Base-by-base conservation (phyloP, 2,797 vertebrate genomes). In the Artibeus lituratus region DNA sequence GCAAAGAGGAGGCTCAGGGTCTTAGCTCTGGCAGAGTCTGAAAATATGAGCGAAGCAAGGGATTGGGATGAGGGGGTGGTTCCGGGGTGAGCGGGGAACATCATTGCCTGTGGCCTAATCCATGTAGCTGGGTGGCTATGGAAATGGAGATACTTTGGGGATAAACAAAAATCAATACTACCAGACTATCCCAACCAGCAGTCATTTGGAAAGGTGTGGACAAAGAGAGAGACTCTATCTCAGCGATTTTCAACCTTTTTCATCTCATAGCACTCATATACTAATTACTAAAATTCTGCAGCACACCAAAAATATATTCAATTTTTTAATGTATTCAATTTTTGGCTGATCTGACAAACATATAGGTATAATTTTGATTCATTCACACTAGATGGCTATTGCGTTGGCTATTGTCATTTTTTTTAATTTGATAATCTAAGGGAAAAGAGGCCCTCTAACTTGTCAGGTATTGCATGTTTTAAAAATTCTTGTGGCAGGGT, bases 81-180 rank as follows among this genome's bases (percentile, higher is more conserved):
- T 69, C 4, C 0, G 1, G 32, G 14, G 14, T 4, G 1, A 16
- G 26, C 32, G 7, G 5, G 39, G n/a, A 44, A 21, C 4, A 67
- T 77, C 7, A n/a, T 29, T 67, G 62, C 42, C 22, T 29, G 1
- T 32, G 12, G 4, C 26, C 22, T 47, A 55, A 15, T 55, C 83
- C 35, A 1, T 44, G 59, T 53, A 81, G 62, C 32, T 55, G 39
- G 77, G 19, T 74, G 49, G 44, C 72, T 72, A 11, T 12, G 12
- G 59, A 80, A 89, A 9, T 22, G 88, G 26, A 74, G 24, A 85
- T 1, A 35, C 29, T n/a, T 59, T 51, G 67, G 32, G 18, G 14
- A 44, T 11, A 76, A 89, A 42, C 32, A 35, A 76, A 87, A 91
- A 44, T 88, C 49, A 53, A 24, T 55, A 29, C 35, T 81, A 35